These are phyloP conservation scores for Tolmerus cingulatus DNA, from an alignment of 2,888 invertebrate species.

Conservation along the genomic window DNA sequence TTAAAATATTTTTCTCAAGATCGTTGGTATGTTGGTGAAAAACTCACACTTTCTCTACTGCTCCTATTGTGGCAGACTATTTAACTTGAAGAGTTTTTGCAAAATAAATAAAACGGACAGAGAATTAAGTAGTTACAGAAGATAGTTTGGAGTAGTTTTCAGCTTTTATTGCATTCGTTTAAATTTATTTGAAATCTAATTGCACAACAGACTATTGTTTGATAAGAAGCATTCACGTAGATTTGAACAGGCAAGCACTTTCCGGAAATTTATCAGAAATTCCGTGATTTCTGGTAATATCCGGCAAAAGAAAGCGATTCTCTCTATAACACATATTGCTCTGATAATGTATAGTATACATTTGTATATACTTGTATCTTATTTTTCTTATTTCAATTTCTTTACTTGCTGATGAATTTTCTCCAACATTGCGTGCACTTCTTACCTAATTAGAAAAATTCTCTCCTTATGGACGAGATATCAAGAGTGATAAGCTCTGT, in stretches of 20 bases:
- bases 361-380: not conserved
- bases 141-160: not conserved
- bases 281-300: not conserved
- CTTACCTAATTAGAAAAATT: not conserved
- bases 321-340: not conserved
- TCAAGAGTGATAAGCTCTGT: conserved; percentile 34
- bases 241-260: not conserved
- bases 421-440: conserved; percentile 9
- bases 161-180: not conserved
- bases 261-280: not conserved
- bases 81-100: not conserved
- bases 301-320: not conserved
- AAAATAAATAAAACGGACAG: not conserved
- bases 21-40: not conserved
- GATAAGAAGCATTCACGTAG: not conserved
- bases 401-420: not conserved
- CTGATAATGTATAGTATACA: not conserved
- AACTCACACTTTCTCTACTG: not conserved
- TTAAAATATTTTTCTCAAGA: not conserved
- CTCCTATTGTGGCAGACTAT: not conserved
- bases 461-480: conserved; percentile 8
- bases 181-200: not conserved
- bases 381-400: not conserved
- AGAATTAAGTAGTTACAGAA: not conserved
- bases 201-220: not conserved